These are phyloP conservation scores for human DNA, from an alignment of 2,113 vertebrate species.

Conservation along the genomic window GRCh38 chr3:18255501-18256000, in stretches of 20 bases:
- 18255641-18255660: background rate
- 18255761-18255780: background rate
- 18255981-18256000: background rate
- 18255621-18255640: background rate
- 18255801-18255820: background rate
- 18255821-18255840: constrained; percentile 16
- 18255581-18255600: constrained; percentile 6
- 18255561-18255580: background rate
- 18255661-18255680: background rate
- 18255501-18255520: background rate
- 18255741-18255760: background rate
- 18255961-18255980: background rate
- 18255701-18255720: background rate
- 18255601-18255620: background rate
- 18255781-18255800: background rate
- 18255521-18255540: background rate
- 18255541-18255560: background rate
- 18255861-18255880: background rate
- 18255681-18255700: background rate
- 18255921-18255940: background rate
- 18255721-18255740: background rate
- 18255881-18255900: background rate
- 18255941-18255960: background rate
- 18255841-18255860: background rate
- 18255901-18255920: background rate